A percentile compares a stretch with the other conserved stretches of the same genome.
Evolutionary conservation across 2,888 invertebrate species (phyloP).

Genomic region (Drosophila cracens): DNA sequence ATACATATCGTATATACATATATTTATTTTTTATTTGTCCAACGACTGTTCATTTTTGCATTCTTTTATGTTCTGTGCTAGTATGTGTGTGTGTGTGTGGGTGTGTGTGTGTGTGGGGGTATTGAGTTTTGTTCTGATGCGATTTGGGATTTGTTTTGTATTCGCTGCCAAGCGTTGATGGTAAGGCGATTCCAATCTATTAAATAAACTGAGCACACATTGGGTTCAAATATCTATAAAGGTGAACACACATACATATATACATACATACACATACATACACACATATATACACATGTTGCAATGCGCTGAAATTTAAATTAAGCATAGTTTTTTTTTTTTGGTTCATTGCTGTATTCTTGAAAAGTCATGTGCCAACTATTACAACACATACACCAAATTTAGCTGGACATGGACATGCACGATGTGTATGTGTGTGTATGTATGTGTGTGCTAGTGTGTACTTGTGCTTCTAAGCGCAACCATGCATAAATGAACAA

Average conservation of each 20-base stretch:
- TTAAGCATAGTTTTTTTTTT: background rate
- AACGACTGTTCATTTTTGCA: constrained; percentile 57
- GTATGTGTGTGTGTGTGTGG: constrained; percentile 38
- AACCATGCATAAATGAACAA: constrained; percentile 80
- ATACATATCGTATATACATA: background rate
- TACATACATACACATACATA: background rate
- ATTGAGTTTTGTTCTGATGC: constrained; percentile 37
- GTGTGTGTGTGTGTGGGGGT: constrained; percentile 40
- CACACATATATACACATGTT: background rate
- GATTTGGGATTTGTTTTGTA: constrained; percentile 60
- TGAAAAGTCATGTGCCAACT: constrained; percentile 68
- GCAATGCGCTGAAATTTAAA: constrained; percentile 14
- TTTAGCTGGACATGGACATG: constrained; percentile 42
- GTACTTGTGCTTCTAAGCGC: constrained; percentile 61
- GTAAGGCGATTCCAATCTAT: constrained; percentile 43
- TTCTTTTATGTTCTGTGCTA: constrained; percentile 35
- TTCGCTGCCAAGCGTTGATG: constrained; percentile 21
- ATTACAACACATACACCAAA: constrained; percentile 59
- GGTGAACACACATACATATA: background rate
- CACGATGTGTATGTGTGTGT: background rate
- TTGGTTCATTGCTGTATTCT: constrained; percentile 25
- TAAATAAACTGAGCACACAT: constrained; percentile 31
- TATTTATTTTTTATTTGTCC: constrained; percentile 49
- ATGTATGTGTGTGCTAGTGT: constrained; percentile 26
- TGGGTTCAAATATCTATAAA: constrained; percentile 4